Evolutionary conservation across 2,888 invertebrate genomes (phyloP).

Genomic region (Drosophila neonasuta): DNA sequence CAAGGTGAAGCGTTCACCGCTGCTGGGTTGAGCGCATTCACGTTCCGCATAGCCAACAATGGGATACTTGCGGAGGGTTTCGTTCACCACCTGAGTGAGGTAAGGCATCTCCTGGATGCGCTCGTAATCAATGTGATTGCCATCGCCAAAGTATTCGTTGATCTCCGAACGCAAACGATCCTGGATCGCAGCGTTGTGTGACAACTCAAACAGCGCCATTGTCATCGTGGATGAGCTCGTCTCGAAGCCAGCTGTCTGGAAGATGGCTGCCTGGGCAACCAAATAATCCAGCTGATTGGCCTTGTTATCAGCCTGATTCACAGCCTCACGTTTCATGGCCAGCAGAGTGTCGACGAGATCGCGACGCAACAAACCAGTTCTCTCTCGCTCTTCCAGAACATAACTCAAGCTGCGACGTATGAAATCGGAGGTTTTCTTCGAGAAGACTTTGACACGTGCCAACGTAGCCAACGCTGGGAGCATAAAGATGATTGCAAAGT

Average conservation of each 20-base stretch:
- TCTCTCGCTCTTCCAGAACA: constrained; percentile 79
- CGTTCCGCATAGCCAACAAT: constrained; percentile 66
- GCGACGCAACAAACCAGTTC: constrained; percentile 71
- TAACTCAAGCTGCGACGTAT: constrained; percentile 77
- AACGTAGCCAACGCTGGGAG: constrained; percentile 59
- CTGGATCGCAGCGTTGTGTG: constrained; percentile 80
- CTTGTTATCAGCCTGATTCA: constrained; percentile 15
- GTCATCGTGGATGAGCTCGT: constrained; percentile 81
- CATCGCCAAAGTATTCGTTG: constrained; percentile 51
- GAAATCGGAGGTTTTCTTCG: constrained; percentile 64
- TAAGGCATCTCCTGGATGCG: constrained; percentile 81
- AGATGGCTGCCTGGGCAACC: constrained; percentile 78
- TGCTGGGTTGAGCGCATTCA: constrained; percentile 53
- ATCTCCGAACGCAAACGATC: constrained; percentile 81
- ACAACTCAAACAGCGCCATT: constrained; percentile 80
- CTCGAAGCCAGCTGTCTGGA: constrained; percentile 80
- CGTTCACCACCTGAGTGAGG: constrained; percentile 80
- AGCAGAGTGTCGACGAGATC: constrained; percentile 83
- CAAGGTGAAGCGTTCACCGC: constrained; percentile 63
- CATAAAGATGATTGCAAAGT: constrained; percentile 58
- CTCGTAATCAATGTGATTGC: constrained; percentile 80
- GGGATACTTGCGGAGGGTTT: constrained; percentile 77
- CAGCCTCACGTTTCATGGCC: constrained; percentile 72
- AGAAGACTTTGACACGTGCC: constrained; percentile 60
- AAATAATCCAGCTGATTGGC: constrained; percentile 58